Conservation (phyloP, 2,113 vertebrate genomes). For the Cyprinus carpio region DNA sequence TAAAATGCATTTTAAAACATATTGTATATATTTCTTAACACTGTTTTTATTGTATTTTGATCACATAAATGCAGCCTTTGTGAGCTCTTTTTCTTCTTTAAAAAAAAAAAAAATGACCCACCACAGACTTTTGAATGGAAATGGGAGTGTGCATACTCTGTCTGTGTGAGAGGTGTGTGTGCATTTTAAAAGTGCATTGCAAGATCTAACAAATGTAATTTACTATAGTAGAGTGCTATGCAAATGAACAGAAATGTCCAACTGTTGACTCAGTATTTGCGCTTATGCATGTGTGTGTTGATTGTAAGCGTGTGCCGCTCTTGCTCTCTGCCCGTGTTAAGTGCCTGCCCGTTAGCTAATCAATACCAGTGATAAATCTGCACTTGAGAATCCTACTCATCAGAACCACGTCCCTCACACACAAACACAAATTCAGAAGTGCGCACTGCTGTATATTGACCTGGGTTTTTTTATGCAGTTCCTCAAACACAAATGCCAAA, state of each 20-base stretch:
- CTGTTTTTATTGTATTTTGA: not conserved
- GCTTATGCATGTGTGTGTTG: slow-evolving; percentile 44
- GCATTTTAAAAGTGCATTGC: slow-evolving; percentile 31
- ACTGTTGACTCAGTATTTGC: slow-evolving; percentile 54
- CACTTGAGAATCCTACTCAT: slow-evolving; percentile 57
- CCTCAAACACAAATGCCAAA: slow-evolving; percentile 45
- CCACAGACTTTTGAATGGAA: not conserved
- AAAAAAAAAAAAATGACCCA: not conserved
- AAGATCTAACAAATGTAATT: slow-evolving; percentile 14
- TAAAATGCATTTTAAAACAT: too few species aligned
- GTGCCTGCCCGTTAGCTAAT: slow-evolving; percentile 56
- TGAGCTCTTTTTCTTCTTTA: not conserved
- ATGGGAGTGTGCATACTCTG: not conserved
- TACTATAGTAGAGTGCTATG: slow-evolving; percentile 44
- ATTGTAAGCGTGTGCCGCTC: slow-evolving; percentile 22
- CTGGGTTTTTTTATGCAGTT: slow-evolving; percentile 37
- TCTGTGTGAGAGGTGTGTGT: not conserved
- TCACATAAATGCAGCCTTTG: not conserved
- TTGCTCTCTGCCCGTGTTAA: slow-evolving; percentile 56
- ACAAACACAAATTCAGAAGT: slow-evolving; percentile 33
- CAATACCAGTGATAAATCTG: slow-evolving; percentile 60
- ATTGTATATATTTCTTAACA: not conserved
- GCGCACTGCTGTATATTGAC: slow-evolving; percentile 42
- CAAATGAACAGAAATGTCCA: slow-evolving; percentile 52
- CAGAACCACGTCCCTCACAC: slow-evolving; percentile 48